phyloP scores from a whole-genome alignment of 2,113 vertebrate species.

The Actenoides lindsayi region DNA sequence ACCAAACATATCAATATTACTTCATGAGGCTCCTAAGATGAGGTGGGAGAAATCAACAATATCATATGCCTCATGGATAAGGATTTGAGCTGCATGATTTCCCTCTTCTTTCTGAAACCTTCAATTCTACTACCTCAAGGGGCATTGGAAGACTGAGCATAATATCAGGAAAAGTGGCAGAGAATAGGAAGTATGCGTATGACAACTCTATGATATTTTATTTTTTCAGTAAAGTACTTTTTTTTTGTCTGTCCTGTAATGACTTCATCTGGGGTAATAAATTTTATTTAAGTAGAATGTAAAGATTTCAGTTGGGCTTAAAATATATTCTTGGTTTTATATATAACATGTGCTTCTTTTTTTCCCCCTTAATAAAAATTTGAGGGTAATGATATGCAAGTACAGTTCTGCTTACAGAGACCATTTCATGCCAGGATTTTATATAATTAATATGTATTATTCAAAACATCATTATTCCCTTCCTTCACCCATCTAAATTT shows the following conservation, averaged over 20 bases:
- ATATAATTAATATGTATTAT: neutral
- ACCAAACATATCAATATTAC: neutral
- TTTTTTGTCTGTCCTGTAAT: neutral
- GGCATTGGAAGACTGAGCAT: neutral
- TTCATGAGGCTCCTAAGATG: neutral
- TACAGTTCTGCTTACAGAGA: neutral
- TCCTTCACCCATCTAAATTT: neutral
- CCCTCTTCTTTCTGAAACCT: neutral
- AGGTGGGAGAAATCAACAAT: neutral
- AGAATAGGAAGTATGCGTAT: neutral
- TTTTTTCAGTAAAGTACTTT: neutral
- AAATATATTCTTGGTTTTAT: neutral
- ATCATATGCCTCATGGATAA: neutral
- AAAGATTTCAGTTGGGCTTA: neutral
- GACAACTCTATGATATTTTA: neutral
- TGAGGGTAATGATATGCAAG: neutral
- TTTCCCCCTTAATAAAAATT: neutral
- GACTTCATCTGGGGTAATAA: neutral
- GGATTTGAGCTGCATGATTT: neutral
- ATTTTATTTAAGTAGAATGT: neutral
- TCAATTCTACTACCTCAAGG: neutral
- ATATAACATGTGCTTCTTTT: fast-evolving
- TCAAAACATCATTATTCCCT: neutral
- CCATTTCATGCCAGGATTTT: neutral
- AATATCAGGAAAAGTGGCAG: neutral